phyloP scores from a whole-genome alignment of 2,888 invertebrate genomes.

The Cryptocephalus primarius region DNA sequence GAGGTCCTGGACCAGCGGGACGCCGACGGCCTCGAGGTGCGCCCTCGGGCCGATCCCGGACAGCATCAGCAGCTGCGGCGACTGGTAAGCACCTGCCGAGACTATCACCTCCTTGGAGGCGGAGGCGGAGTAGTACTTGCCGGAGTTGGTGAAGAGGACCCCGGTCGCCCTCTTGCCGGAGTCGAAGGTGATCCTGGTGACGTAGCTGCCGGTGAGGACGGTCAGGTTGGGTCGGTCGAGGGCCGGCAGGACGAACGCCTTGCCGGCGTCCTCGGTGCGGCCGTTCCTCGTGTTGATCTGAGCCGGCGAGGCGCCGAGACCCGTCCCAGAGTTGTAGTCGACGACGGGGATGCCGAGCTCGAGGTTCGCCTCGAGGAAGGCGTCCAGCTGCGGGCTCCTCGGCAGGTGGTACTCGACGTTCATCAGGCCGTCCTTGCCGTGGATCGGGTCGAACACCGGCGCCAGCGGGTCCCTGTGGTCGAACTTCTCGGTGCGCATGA shows the following conservation, averaged over 20 bases:
- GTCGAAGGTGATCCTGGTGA: slow-evolving; percentile 48
- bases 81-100: slow-evolving; percentile 67
- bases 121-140: slow-evolving; percentile 38
- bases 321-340: slow-evolving; percentile 13
- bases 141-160: slow-evolving; percentile 49
- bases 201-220: slow-evolving; percentile 57
- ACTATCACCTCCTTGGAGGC: slow-evolving; percentile 66
- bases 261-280: slow-evolving; percentile 61
- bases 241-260: slow-evolving; percentile 62
- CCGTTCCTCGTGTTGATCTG: slow-evolving; percentile 60
- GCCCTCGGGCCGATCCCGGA: slow-evolving; percentile 56
- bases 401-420: slow-evolving; percentile 8
- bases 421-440: slow-evolving; percentile 6
- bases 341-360: slow-evolving; percentile 44
- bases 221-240: slow-evolving; percentile 52
- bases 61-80: slow-evolving; percentile 72
- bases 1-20: slow-evolving; percentile 51
- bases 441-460: slow-evolving; percentile 2
- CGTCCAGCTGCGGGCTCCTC: slow-evolving; percentile 13
- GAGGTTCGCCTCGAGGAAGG: slow-evolving; percentile 52
- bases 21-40: slow-evolving; percentile 46
- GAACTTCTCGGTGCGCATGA: slow-evolving; percentile 8
- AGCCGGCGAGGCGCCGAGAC: slow-evolving; percentile 51
- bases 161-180: slow-evolving; percentile 47
- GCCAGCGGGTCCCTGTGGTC: slow-evolving; percentile 2